phyloP scores from a whole-genome alignment of 1,140 invertebrate genomes.

The Procambarus virginalis region DNA sequence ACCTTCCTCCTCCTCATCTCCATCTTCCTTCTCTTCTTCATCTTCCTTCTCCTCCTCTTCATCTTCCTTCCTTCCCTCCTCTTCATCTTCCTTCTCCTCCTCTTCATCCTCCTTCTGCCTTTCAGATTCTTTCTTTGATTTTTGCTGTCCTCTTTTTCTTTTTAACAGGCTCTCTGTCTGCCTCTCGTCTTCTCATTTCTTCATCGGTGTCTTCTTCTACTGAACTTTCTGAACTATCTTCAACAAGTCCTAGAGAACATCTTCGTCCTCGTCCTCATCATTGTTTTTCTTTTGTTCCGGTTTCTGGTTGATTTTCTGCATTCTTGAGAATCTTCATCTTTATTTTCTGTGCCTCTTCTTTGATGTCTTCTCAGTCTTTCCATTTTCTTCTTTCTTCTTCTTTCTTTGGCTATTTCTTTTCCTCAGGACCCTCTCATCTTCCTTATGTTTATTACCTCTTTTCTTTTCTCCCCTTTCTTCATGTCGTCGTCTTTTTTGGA shows the following conservation, averaged over 20 bases:
- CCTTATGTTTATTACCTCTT: neutral
- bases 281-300: neutral
- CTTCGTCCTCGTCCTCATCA: conserved; percentile 55
- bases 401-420: neutral
- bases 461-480: neutral
- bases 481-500: neutral
- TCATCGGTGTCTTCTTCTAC: conserved; percentile 19
- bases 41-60: neutral
- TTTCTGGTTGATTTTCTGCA: neutral
- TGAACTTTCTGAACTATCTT: conserved; percentile 7
- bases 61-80: neutral
- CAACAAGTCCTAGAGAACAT: conserved; percentile 25
- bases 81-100: neutral
- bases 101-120: neutral
- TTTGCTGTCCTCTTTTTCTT: conserved; percentile 70
- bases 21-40: conserved; percentile 1
- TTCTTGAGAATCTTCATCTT: neutral
- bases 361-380: neutral
- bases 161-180: conserved; percentile 73
- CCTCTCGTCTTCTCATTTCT: conserved; percentile 53
- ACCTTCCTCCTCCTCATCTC: neutral
- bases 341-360: neutral
- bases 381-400: neutral
- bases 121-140: neutral
- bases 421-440: conserved; percentile 47